phyloP scores from a whole-genome alignment of 2,113 vertebrate genomes.

The Eclectus roratus region DNA sequence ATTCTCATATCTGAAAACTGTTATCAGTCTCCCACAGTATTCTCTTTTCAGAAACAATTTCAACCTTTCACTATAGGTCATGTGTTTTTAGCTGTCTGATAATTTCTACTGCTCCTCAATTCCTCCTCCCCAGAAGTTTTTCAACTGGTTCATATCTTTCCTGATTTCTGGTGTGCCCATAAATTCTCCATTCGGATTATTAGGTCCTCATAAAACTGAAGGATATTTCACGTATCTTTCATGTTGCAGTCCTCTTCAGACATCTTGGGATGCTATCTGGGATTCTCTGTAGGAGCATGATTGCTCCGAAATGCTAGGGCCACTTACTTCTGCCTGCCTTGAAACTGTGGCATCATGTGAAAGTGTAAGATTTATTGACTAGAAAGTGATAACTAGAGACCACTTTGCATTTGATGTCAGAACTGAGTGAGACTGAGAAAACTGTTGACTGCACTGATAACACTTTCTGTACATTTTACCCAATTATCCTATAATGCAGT shows the following conservation, averaged over 20 bases:
- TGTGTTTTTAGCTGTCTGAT: not conserved
- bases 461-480: not conserved
- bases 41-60: not conserved
- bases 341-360: not conserved
- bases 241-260: not conserved
- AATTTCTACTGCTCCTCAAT: fast-evolving
- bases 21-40: not conserved
- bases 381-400: not conserved
- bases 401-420: not conserved
- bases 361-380: not conserved
- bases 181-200: not conserved
- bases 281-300: not conserved
- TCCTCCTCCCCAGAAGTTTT: not conserved
- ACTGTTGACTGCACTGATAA: not conserved
- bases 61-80: not conserved
- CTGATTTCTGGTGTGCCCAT: not conserved
- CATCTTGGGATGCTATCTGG: not conserved
- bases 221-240: not conserved
- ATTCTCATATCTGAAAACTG: not conserved
- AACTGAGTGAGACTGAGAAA: not conserved
- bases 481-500: not conserved
- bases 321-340: not conserved
- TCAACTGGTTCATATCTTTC: not conserved
- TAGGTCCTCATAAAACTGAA: fast-evolving
- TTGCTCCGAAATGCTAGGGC: not conserved